Percentiles rank a stretch among this genome's conserved stretches.
These are phyloP conservation scores for Platycnemis pennipes DNA, from an alignment of 2,888 invertebrate species.

Conservation along the genomic window DNA sequence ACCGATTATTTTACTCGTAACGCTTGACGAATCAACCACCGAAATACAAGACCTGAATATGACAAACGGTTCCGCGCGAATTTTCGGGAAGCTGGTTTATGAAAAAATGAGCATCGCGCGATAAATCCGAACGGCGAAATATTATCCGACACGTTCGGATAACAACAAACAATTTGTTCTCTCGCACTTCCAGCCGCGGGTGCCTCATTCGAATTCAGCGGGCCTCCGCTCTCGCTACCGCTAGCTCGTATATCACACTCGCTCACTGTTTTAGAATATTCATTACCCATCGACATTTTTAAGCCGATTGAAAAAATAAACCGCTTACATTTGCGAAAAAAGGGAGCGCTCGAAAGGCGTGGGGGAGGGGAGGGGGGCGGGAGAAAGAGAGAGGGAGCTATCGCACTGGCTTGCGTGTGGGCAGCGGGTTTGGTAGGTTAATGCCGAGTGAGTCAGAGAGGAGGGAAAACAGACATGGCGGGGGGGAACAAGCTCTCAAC, in stretches of 20 bases:
- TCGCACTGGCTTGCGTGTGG: too few species aligned
- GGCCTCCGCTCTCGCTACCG: not conserved
- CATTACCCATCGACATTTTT: not conserved
- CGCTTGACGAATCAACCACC: too few species aligned
- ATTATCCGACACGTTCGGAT: not conserved
- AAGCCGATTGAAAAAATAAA: conserved; percentile 31
- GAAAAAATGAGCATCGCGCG: not conserved
- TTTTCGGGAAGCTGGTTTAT: not conserved
- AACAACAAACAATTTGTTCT: not conserved
- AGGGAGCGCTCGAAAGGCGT: too few species aligned
- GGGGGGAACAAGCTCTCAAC: not conserved
- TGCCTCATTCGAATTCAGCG: not conserved
- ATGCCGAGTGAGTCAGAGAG: too few species aligned
- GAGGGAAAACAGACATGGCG: too few species aligned
- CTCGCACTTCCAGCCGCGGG: not conserved
- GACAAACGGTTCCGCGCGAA: too few species aligned
- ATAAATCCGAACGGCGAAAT: not conserved
- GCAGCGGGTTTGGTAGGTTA: too few species aligned
- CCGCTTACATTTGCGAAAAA: not conserved
- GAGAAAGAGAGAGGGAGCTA: not conserved
- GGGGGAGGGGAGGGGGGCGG: not conserved
- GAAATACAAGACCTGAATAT: too few species aligned
- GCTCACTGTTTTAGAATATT: not conserved
- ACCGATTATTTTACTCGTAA: too few species aligned
- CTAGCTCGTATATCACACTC: not conserved